A percentile compares a stretch with the other conserved stretches of the same genome.
Conservation (phyloP, 2,888 invertebrate genomes). For the Cacoxenus indagator region DNA sequence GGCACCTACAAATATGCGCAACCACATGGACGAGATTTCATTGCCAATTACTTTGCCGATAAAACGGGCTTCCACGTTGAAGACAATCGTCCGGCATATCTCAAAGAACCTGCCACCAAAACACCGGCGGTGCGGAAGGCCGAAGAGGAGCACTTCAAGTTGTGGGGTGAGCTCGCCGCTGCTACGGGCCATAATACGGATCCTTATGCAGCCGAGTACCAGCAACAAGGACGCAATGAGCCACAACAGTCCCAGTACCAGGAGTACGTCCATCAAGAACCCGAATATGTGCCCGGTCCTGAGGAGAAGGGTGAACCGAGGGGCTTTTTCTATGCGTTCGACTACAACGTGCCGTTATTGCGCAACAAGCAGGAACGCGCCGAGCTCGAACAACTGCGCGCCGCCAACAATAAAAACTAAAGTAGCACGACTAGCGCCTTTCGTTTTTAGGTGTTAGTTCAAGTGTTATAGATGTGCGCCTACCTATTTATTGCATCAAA, state of each 20-base stretch:
- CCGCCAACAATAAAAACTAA: slow-evolving; percentile 63
- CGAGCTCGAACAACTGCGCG: slow-evolving; percentile 64
- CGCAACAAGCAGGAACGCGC: slow-evolving; percentile 67
- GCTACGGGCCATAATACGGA: slow-evolving; percentile 71
- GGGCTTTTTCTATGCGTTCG: slow-evolving; percentile 81
- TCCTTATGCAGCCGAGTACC: slow-evolving; percentile 68
- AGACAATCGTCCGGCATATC: slow-evolving; percentile 78
- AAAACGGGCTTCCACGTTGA: slow-evolving; percentile 84
- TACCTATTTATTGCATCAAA: slow-evolving; percentile 45
- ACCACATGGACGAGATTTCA: slow-evolving; percentile 70
- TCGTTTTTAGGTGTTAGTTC: not conserved
- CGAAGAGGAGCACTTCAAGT: slow-evolving; percentile 77
- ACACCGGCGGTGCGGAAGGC: slow-evolving; percentile 80
- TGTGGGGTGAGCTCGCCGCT: slow-evolving; percentile 79
- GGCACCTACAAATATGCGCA: slow-evolving; percentile 82
- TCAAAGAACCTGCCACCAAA: slow-evolving; percentile 77
- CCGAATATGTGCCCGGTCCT: slow-evolving; percentile 68
- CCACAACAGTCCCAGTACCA: slow-evolving; percentile 60
- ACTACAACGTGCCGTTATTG: slow-evolving; percentile 75
- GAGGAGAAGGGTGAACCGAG: slow-evolving; percentile 75
- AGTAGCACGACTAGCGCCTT: slow-evolving; percentile 22
- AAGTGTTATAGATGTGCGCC: slow-evolving; percentile 10
- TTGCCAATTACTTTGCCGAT: slow-evolving; percentile 79
- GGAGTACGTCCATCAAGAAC: slow-evolving; percentile 65
- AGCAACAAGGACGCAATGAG: slow-evolving; percentile 60